Evolutionary conservation across 1,140 invertebrate species (phyloP), one percentile per base, ranked within the genome.

Genomic region (Antheraea pernyi): DNA sequence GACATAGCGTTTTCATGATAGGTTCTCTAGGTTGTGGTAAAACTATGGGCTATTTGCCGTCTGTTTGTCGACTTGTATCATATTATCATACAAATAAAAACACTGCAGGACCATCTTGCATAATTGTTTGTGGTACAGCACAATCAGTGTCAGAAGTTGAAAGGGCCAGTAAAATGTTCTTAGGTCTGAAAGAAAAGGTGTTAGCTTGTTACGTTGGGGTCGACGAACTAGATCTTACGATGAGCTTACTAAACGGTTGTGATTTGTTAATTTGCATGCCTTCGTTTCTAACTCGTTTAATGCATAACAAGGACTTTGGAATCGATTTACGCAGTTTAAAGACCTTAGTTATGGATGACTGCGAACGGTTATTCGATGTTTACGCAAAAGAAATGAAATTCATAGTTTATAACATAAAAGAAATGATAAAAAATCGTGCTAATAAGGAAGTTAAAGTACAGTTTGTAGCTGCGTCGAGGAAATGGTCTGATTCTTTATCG

Each of bases 1-100:
- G 91, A 0, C 84, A 91, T 46, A 93, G 93, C 69, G 71, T 91
- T 2, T 89, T 93, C 61, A 79, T 93, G 71, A 78, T 94, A 0
- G 83, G 89, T 69, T 84, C 89, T 5, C 68, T 78, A 16, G 73
- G 77, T 18, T 89, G 93, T 69, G 93, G 93, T 0, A 94, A 94
- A 77, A 93, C 93, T 11, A 77, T 94, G 68, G 91, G 91, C 0
- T 94, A 94, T 81, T 71, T 93, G 16, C 93, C 93, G 0, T 85
- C 91, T 7, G 77, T 94, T 1, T 91, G 88, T 70, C 79, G 88
- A 6, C 80, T 93, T 72, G 68, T 93, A 13, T 18, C n/a, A 22
- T 7, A 13, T 39, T 53, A 53, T 53, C 46, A 53, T n/a, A 13
- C 11, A 16, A 53, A 48, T 53, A 36, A 61, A 13, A 75, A 80